Evolutionary conservation across 2,888 invertebrate species (phyloP).

Genomic region (Lacanobia oleracea): DNA sequence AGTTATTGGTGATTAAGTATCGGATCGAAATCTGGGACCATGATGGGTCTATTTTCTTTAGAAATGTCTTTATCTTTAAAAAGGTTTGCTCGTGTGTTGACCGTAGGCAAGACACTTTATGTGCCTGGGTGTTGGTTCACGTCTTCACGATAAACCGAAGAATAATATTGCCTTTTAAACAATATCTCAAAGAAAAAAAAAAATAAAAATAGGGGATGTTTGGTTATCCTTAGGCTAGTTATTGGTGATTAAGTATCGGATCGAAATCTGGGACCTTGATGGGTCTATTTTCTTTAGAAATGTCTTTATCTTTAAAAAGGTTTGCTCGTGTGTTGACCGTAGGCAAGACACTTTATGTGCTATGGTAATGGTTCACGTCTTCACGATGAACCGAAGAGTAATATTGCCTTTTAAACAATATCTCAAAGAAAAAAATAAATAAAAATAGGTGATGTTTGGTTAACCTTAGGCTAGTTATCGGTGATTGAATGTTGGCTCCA

Average conservation of each 20-base stretch:
- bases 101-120: too few species aligned
- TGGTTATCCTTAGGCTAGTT: too few species aligned
- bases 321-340: background rate
- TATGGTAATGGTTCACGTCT: background rate
- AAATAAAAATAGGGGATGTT: too few species aligned
- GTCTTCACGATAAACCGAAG: background rate
- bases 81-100: background rate
- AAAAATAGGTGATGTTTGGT: too few species aligned
- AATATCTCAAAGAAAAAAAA: background rate
- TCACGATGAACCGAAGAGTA: background rate
- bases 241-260: slow-evolving; percentile 62
- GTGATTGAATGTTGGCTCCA: slow-evolving; percentile 62
- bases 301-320: slow-evolving; percentile 26
- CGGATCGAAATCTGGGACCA: slow-evolving; percentile 39
- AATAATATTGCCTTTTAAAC: background rate
- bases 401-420: background rate
- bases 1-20: slow-evolving; percentile 65
- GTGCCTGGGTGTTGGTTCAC: too few species aligned
- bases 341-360: too few species aligned
- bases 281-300: slow-evolving; percentile 43
- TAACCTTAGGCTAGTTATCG: slow-evolving; percentile 59
- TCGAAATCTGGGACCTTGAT: slow-evolving; percentile 39
- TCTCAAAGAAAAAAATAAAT: too few species aligned
- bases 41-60: slow-evolving; percentile 42
- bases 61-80: slow-evolving; percentile 35